Evolutionary conservation across 2,888 invertebrate species (phyloP).

Genomic region (Eurois occulta): DNA sequence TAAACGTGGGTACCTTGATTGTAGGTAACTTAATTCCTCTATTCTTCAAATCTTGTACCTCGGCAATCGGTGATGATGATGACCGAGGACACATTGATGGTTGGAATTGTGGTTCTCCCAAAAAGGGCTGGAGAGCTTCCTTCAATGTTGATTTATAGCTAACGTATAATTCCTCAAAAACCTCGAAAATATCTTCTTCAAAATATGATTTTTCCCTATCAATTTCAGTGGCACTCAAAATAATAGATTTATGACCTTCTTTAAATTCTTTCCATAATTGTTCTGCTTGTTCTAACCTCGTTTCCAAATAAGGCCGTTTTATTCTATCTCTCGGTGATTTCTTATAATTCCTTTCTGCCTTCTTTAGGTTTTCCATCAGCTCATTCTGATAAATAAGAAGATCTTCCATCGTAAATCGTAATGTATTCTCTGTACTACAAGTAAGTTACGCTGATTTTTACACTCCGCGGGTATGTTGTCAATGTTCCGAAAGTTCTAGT

Average conservation of each 20-base stretch:
- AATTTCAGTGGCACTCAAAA: not conserved
- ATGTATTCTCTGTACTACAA: not conserved
- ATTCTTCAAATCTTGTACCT: not conserved
- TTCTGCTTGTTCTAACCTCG: not conserved
- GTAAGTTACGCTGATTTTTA: too few species aligned
- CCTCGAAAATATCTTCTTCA: not conserved
- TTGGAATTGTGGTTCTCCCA: not conserved
- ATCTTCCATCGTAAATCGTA: slow-evolving; percentile 6
- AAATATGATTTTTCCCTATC: slow-evolving; percentile 4
- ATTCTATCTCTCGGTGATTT: slow-evolving; percentile 32
- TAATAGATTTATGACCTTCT: slow-evolving; percentile 3
- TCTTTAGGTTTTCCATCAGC: slow-evolving; percentile 25
- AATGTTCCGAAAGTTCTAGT: not conserved
- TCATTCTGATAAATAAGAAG: slow-evolving; percentile 20
- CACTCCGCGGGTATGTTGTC: not conserved
- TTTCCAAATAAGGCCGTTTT: slow-evolving; percentile 11
- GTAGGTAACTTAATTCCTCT: slow-evolving; percentile 14
- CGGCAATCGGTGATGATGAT: not conserved
- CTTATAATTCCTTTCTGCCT: slow-evolving; percentile 24
- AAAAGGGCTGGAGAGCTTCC: slow-evolving; percentile 15
- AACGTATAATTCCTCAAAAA: slow-evolving; percentile 11
- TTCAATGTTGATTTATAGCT: too few species aligned
- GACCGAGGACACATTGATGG: too few species aligned
- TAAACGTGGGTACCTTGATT: slow-evolving; percentile 7
- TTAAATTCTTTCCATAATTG: not conserved